phyloP scores from a whole-genome alignment of 2,113 vertebrate genomes.

The Bagarius yarrelli region DNA sequence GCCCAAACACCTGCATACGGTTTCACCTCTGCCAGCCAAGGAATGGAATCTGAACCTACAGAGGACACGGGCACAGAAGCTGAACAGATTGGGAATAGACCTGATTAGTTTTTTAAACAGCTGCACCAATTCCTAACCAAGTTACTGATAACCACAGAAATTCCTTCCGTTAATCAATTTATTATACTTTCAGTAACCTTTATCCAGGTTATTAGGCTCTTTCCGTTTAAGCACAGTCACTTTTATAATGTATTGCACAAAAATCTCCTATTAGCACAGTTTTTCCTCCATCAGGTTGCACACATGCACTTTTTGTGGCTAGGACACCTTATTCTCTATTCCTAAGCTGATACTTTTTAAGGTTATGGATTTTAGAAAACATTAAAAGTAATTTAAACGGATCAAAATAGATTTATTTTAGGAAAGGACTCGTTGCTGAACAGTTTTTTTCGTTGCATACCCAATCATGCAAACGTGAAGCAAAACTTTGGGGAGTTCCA shows the following conservation, averaged over 20 bases:
- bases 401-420: background rate
- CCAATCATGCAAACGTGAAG: background rate
- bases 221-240: no score
- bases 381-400: background rate
- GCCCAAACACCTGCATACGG: background rate
- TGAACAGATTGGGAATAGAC: background rate
- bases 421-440: background rate
- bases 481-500: background rate
- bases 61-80: background rate
- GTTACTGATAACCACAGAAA: no score
- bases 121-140: no score
- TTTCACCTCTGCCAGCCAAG: background rate
- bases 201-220: no score
- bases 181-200: no score
- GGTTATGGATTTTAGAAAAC: background rate
- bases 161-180: no score
- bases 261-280: no score
- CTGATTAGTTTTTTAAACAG: no score
- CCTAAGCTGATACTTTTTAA: background rate
- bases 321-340: no score
- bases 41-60: background rate
- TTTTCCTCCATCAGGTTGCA: no score
- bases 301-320: no score
- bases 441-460: background rate
- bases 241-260: no score